These are phyloP conservation scores for Thrips palmi DNA, from an alignment of 1,140 invertebrate genomes.

Conservation along the genomic window DNA sequence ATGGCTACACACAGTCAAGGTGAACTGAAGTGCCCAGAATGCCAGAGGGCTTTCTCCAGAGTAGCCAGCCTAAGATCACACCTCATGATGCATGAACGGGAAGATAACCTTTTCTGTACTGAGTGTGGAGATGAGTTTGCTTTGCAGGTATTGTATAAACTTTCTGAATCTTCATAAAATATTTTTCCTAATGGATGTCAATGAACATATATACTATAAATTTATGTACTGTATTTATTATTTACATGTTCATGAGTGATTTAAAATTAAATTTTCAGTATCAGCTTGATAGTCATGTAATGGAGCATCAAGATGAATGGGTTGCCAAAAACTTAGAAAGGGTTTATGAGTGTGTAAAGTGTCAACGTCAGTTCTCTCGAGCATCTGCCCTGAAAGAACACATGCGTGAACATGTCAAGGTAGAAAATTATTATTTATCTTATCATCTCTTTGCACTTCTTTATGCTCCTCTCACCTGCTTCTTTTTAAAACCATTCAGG, in stretches of 20 bases:
- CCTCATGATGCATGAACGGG: constrained; percentile 43
- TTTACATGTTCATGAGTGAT: constrained; percentile 9
- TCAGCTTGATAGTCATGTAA: constrained; percentile 31
- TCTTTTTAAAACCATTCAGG: not conserved
- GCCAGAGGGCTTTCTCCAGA: constrained; percentile 38
- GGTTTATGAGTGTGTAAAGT: constrained; percentile 24
- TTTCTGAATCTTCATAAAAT: constrained; percentile 1
- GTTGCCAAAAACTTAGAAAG: constrained; percentile 9
- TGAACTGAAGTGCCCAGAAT: constrained; percentile 42
- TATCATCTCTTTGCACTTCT: constrained; percentile 9
- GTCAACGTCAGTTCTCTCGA: constrained; percentile 23
- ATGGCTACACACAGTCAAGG: constrained; percentile 34
- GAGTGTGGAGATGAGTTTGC: constrained; percentile 51
- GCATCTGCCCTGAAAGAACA: constrained; percentile 26
- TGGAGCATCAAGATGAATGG: constrained; percentile 26
- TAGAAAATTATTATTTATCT: constrained; percentile 17
- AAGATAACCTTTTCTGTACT: constrained; percentile 44
- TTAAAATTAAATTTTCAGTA: too few species aligned
- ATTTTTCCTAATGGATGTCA: too few species aligned
- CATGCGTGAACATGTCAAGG: constrained; percentile 32
- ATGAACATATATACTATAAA: too few species aligned
- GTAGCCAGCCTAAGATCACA: constrained; percentile 53
- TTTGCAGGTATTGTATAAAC: constrained; percentile 29
- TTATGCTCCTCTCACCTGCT: not conserved
- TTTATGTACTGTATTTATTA: too few species aligned